Base-by-base conservation (phyloP, 2,888 invertebrate species). In the Drosophila vallismaia region DNA sequence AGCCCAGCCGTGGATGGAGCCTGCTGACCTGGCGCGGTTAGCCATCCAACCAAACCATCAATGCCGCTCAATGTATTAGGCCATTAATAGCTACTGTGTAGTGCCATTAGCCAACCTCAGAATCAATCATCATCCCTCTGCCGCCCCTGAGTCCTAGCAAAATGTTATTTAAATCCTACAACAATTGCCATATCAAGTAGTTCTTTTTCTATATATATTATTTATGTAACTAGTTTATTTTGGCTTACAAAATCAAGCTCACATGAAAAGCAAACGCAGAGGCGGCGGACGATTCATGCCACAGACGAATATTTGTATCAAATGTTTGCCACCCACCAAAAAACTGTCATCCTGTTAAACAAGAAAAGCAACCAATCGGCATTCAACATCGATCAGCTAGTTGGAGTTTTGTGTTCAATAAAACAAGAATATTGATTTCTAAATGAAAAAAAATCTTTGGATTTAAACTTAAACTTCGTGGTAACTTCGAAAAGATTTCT, bases 11-110 rank as follows among this genome's bases (percentile, higher is more conserved):
- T 33, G 90, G 90, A 56, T 90, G 90, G 90, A 90, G 89, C 56
- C 73, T 90, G 19, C 69, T 89, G 63, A 87, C 90, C 57, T 90
- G 90, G 90, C 89, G 88, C 50, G 90, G 90, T 58, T 90, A 46
- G 14, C 10, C 12, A 2, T 53, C 53, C 46, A 52, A 9, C 36
- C n/a, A 48, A 44, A 31, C 46, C 46, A 46, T 54, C 19, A 60
- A 76, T 79, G 88, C 84, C 84, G 86, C 88, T 74, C 74, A 86
- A 84, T 79, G 84, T 84, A 84, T 84, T 84, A 88, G 77, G 81
- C 77, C 75, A 80, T 78, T 86, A 82, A 85, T 90, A 88, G 88
- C 89, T 89, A 90, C 89, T 88, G 85, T 90, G 89, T 89, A 89
- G 90, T 90, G 80, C 77, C 82, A 79, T 79, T 75, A 85, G 73